Evolutionary conservation across 2,113 vertebrate species (phyloP).

Genomic region (Urocitellus parryii): DNA sequence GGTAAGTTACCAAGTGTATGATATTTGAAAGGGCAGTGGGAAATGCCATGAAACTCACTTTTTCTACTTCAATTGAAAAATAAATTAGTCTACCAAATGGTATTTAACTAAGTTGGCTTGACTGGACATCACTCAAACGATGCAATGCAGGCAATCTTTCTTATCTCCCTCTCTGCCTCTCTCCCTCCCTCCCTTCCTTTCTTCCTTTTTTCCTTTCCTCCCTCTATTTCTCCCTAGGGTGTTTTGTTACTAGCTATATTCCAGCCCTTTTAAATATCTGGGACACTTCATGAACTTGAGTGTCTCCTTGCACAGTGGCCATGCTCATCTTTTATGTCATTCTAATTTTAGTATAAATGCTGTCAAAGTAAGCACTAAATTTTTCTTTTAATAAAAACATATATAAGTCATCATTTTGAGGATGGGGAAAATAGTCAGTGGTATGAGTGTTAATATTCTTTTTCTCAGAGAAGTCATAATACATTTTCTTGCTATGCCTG

Average conservation of each 20-base stretch:
- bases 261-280: no score
- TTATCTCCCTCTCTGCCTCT: no score
- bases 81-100: background rate
- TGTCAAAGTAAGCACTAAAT: no score
- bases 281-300: no score
- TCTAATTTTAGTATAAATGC: no score
- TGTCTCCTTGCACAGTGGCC: no score
- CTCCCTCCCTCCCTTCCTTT: no score
- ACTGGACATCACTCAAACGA: background rate
- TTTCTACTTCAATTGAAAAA: constrained; percentile 49
- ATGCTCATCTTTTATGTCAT: no score
- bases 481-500: constrained; percentile 9
- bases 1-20: background rate
- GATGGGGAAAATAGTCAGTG: background rate
- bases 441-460: background rate
- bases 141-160: background rate
- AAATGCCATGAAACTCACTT: background rate
- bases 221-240: no score
- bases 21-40: constrained; percentile 1
- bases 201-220: no score
- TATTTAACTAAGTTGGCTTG: constrained; percentile 10
- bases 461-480: constrained; percentile 14
- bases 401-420: constrained; percentile 20
- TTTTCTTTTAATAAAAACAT: constrained; percentile 17
- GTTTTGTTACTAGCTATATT: no score